Conservation (phyloP, 2,888 invertebrate genomes). For the Onthophagus sagittarius region DNA sequence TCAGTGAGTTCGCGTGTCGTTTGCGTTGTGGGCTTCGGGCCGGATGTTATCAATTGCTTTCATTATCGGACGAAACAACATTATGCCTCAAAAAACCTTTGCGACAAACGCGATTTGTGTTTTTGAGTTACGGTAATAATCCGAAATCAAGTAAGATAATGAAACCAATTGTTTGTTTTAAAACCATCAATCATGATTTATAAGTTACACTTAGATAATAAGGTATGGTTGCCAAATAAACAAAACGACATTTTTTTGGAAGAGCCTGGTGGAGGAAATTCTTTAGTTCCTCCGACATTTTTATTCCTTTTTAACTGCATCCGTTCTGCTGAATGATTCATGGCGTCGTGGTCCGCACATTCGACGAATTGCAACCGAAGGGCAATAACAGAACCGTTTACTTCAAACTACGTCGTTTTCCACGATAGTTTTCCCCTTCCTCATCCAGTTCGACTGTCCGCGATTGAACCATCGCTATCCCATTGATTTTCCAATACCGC, state of each 20-base stretch:
- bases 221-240: background rate
- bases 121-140: no score
- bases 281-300: background rate
- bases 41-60: constrained; percentile 12
- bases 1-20: constrained; percentile 6
- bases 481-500: background rate
- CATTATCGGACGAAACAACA: constrained; percentile 1
- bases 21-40: background rate
- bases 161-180: background rate
- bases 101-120: no score
- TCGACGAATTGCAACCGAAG: constrained; percentile 1
- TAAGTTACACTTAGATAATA: background rate
- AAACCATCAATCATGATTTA: no score
- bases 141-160: no score
- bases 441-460: background rate
- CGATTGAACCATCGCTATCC: background rate
- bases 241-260: background rate
- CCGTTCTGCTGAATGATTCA: constrained; percentile 5
- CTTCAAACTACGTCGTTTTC: constrained; percentile 11
- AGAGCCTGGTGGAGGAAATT: background rate
- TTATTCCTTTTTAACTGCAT: constrained; percentile 10
- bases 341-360: background rate
- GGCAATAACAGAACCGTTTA: constrained; percentile 12
- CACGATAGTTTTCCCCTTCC: constrained; percentile 9
- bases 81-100: background rate